These are phyloP conservation scores for Lagenorhynchus albirostris DNA, from an alignment of 2,113 vertebrate species.

Conservation along the genomic window DNA sequence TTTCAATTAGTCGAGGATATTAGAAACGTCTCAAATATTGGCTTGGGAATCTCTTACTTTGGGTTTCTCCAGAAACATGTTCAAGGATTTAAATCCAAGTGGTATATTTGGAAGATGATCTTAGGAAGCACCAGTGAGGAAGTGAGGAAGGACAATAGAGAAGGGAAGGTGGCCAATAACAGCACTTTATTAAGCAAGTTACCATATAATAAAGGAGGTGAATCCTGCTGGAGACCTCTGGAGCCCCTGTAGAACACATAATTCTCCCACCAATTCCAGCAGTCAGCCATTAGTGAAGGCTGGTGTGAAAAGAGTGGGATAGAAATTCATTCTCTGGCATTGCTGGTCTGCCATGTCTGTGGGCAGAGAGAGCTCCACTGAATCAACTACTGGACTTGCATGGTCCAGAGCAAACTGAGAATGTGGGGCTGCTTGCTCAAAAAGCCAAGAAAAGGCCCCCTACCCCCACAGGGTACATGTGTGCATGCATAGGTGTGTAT, in stretches of 20 bases:
- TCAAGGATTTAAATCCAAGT: background rate
- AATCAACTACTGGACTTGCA: background rate
- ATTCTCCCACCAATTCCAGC: background rate
- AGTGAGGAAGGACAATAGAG: background rate
- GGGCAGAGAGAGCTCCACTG: background rate
- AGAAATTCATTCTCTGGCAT: background rate
- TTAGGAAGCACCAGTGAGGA: background rate
- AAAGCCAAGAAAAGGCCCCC: background rate
- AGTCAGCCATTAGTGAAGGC: background rate
- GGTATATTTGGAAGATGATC: background rate
- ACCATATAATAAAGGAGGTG: background rate
- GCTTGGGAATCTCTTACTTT: background rate
- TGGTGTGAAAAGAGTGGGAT: accelerated
- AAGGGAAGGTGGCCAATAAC: background rate
- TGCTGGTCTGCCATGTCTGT: background rate
- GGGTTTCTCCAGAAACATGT: background rate
- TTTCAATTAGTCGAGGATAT: background rate
- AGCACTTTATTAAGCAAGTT: background rate
- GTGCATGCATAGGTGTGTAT: too few species aligned
- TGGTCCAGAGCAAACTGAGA: background rate
- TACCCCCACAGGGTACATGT: background rate
- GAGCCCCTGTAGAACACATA: background rate
- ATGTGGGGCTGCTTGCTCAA: background rate
- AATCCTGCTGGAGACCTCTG: background rate
- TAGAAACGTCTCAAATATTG: background rate